Evolutionary conservation across 1,140 invertebrate genomes (phyloP).

Genomic region (Dufourea novaeangliae): DNA sequence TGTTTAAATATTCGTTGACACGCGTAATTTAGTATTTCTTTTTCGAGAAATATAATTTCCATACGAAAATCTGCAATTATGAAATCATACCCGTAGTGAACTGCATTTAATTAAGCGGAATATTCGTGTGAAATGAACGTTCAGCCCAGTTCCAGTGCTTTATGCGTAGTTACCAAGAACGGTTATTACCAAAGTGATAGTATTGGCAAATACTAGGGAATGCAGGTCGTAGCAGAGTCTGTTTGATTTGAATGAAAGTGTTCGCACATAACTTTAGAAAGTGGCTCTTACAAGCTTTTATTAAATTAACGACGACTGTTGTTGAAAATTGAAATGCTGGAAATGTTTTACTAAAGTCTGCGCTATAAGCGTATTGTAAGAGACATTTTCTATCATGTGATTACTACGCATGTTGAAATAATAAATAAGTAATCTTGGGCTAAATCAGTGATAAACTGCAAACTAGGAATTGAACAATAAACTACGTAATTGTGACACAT

Average conservation of each 20-base stretch:
- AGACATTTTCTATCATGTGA: conserved; percentile 31
- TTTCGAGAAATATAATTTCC: conserved; percentile 8
- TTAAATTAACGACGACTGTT: not conserved
- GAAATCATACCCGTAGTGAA: conserved; percentile 2
- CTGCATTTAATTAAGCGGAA: conserved; percentile 29
- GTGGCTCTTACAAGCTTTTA: conserved; percentile 3
- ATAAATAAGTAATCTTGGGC: conserved; percentile 48
- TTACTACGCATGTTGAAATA: conserved; percentile 32
- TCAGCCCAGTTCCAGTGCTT: conserved; percentile 32
- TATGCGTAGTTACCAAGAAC: conserved; percentile 48
- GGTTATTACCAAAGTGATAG: conserved; percentile 44
- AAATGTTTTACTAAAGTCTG: not conserved
- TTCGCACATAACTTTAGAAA: conserved; percentile 2
- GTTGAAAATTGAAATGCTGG: not conserved
- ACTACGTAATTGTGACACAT: conserved; percentile 31
- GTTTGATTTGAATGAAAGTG: conserved; percentile 7
- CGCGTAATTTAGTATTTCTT: conserved; percentile 15
- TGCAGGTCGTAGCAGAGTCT: not conserved
- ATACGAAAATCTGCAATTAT: not conserved
- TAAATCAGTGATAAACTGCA: conserved; percentile 22
- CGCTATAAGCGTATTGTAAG: conserved; percentile 3
- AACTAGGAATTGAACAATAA: conserved; percentile 40
- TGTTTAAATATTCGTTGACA: conserved; percentile 34
- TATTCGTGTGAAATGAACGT: conserved; percentile 30
- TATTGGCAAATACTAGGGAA: conserved; percentile 37